These are phyloP conservation scores for Lota lota DNA, from an alignment of 2,113 vertebrate genomes.

Conservation along the genomic window DNA sequence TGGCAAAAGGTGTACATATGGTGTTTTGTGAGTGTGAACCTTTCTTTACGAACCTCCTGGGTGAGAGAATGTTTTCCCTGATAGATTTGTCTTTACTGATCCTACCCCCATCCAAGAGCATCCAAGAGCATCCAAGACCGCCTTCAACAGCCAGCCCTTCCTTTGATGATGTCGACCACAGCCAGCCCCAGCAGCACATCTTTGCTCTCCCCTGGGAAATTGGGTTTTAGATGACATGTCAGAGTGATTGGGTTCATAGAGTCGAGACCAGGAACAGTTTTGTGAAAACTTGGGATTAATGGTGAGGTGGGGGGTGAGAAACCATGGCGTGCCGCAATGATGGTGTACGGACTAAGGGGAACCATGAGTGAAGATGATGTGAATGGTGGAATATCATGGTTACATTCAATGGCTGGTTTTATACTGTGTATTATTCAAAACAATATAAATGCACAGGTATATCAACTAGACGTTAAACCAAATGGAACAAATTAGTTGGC, in stretches of 20 bases:
- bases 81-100: slow-evolving; percentile 17
- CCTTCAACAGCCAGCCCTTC: not conserved
- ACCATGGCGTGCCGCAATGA: not conserved
- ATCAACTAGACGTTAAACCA: too few relatives aligned
- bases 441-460: not conserved
- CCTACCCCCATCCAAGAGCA: slow-evolving; percentile 17
- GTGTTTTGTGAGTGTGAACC: too few relatives aligned
- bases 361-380: not conserved
- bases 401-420: not conserved
- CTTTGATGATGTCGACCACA: not conserved
- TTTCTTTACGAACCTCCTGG: not conserved
- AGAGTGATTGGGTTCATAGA: slow-evolving; percentile 15
- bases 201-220: slow-evolving; percentile 14
- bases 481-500: too few relatives aligned
- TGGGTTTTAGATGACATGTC: slow-evolving; percentile 32
- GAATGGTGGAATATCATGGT: too few relatives aligned
- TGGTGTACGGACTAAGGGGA: not conserved
- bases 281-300: not conserved
- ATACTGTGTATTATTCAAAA: slow-evolving; percentile 2
- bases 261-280: slow-evolving; percentile 10
- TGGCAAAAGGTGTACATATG: too few relatives aligned
- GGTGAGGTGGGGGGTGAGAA: not conserved
- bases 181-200: not conserved
- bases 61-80: slow-evolving; percentile 33
- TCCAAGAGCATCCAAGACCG: slow-evolving; percentile 16